Base-by-base conservation (phyloP, 1,140 invertebrate genomes). In the Anastrepha obliqua region DNA sequence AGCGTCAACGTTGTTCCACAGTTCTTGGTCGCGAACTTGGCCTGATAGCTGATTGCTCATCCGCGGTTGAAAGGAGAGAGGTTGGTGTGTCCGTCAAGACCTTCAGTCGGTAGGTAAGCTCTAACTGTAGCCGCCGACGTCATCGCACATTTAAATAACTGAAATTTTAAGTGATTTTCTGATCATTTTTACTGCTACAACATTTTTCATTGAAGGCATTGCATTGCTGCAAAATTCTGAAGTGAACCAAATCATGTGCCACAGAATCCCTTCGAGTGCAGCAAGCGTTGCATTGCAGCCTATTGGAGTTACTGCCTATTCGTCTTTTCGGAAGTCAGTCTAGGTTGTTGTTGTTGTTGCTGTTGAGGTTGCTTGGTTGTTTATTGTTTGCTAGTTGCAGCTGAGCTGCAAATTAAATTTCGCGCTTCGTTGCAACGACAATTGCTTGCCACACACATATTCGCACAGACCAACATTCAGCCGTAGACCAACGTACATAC, bases 381-480 rank as follows among this genome's bases (percentile, higher is more conserved):
- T 81, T 58, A 58, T 51, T 81, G 47, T 55, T 81, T 47, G 20
- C 47, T 20, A 81, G 47, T 81, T 81, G 17, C 74, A 81, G 74
- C 47, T 81, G 74, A 81, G 39, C 29, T 60, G 58, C 85, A 86
- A 86, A 86, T 86, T 86, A 86, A 86, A 86, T 86, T 86, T 86
- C 58, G 85, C 85, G 85, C 85, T 86, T 86, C 85, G 51, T 86
- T 86, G 59, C 85, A 86, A 86, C 59, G 55, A 62, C 85, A 62
- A 60, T 62, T 60, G 59, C 55, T 60, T 60, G 74, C 74, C 47
- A 55, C 47, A 51, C 74, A 81, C 44, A 55, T 5, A 81, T 47
- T 6, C 8, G 3, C 15, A 17, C 15, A 55, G 3, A 47, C 11
- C 17, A n/a, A 42, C 15, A 39, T 11, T n/a, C 65, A 42, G 29